Base-by-base conservation (phyloP, 2,113 vertebrate genomes). In the Amblyopsis rosae region DNA sequence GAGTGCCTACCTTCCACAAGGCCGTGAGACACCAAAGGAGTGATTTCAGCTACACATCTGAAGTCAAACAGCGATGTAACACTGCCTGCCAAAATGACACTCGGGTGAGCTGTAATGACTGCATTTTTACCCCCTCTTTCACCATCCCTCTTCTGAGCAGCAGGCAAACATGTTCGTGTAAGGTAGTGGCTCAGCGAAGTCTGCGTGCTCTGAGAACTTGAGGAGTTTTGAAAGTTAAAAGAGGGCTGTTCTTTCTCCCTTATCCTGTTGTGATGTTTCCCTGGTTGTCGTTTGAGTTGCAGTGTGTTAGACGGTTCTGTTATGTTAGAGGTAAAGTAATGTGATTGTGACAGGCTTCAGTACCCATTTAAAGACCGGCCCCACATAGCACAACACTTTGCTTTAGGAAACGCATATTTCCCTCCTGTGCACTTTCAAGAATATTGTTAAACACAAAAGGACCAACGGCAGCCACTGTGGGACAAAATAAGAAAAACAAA, bases 221-320 rank as follows among this genome's bases (percentile, higher is more conserved):
- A 92, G 88, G 85, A 92, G 91, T 93, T 93, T 79, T 88, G 87
- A 89, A 93, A 92, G 92, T 93, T 92, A 86, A 93, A 93, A 93
- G 91, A 86, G 69, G 76, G 79, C 80, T 86, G 83, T 89, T 92
- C 82, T 77, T 86, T 88, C 86, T 87, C 84, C 86, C 76, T 84
- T 86, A 88, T 90, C 81, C 87, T 85, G 83, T 91, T 90, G 84
- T 92, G 92, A 91, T 92, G 90, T 91, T 88, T 86, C 86, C 81
- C 77, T 56, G 82, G 79, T 86, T 92, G 72, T 81, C 89, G 90
- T 92, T 85, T 87, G 89, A 89, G 89, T 79, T 74, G 80, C 81
- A 80, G 88, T 76, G 89, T 89, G 85, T 80, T 71, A 85, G 88
- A 88, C 76, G 82, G 85, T 87, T 90, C 86, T 90, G 87, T 92